phyloP scores from a whole-genome alignment of 2,113 vertebrate genomes.

The Crotalus helleri region DNA sequence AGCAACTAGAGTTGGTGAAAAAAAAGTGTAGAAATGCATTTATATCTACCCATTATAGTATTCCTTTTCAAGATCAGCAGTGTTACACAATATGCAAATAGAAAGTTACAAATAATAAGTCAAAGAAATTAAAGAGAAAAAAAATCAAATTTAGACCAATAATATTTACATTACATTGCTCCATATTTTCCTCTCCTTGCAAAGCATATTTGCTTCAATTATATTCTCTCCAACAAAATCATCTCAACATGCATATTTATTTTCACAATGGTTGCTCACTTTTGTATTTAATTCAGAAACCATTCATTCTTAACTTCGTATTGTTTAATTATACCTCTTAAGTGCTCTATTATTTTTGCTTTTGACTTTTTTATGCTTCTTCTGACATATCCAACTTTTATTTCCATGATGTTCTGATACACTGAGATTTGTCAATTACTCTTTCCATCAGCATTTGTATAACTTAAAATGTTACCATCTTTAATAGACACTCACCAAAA shows the following conservation, averaged over 20 bases:
- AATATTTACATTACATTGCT: not conserved
- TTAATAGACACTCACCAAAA: not conserved
- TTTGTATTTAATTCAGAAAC: not conserved
- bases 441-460: not conserved
- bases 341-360: not conserved
- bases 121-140: not conserved
- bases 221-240: not conserved
- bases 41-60: not conserved
- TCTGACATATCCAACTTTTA: not conserved
- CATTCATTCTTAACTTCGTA: not conserved
- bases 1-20: not conserved
- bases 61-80: not conserved
- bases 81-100: not conserved
- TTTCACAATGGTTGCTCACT: not conserved
- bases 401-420: not conserved
- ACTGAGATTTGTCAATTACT: not conserved
- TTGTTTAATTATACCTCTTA: not conserved
- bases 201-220: not conserved
- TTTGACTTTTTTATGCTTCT: not conserved
- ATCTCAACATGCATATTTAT: not conserved
- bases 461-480: not conserved
- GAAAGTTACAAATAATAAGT: not conserved
- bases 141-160: not conserved
- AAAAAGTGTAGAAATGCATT: not conserved
- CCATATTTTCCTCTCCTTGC: not conserved